phyloP scores from a whole-genome alignment of 2,797 vertebrate genomes.

The Loris lydekkerianus region DNA sequence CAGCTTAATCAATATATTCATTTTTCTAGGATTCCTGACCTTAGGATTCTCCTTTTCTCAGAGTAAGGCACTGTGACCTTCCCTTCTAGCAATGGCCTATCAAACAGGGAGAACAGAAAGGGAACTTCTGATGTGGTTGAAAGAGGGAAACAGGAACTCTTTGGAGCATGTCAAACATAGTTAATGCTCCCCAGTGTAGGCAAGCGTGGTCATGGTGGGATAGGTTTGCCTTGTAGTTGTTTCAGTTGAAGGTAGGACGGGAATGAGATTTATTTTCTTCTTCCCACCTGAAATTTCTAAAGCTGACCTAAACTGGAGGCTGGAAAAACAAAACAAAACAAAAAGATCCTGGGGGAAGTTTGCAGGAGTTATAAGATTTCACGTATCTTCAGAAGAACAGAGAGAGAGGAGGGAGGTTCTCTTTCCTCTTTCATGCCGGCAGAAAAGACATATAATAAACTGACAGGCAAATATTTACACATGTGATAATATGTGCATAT shows the following conservation, averaged over 20 bases:
- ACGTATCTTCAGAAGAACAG: not conserved
- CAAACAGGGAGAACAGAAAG: not conserved
- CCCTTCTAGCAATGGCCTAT: not conserved
- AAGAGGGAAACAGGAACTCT: not conserved
- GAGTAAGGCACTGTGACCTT: not conserved
- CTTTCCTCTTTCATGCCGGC: not conserved
- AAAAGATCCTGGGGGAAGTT: not conserved
- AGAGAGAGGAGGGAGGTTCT: fast-evolving
- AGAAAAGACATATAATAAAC: not conserved
- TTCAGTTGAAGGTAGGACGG: not conserved
- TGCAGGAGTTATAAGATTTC: not conserved
- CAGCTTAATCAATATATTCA: not conserved
- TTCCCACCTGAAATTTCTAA: not conserved
- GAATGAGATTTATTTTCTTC: not conserved
- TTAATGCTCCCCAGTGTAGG: not conserved
- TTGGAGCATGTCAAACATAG: not conserved
- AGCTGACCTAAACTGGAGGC: not conserved
- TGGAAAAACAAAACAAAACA: not conserved
- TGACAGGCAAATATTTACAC: not conserved
- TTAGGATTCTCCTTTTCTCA: not conserved
- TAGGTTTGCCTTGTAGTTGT: not conserved
- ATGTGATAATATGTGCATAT: not conserved
- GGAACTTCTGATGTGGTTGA: not conserved
- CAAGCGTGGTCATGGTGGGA: not conserved
- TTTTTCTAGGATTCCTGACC: not conserved